Evolutionary conservation across 2,797 vertebrate genomes (phyloP).

Genomic region (Mionectes olivaceus): DNA sequence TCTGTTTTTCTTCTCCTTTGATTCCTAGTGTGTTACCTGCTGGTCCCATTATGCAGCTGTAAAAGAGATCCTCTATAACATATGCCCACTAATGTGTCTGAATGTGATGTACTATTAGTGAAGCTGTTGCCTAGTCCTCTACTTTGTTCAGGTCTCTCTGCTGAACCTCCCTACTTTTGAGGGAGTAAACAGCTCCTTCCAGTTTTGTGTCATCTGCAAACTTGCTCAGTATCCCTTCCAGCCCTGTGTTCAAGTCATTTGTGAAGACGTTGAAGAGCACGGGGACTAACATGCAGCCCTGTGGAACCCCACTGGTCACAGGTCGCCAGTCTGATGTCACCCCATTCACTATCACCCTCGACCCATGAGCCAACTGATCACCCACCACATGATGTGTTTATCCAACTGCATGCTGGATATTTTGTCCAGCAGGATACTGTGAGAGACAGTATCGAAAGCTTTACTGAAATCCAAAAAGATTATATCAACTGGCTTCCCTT

Average conservation of each 20-base stretch:
- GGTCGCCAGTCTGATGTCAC: background rate
- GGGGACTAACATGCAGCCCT: background rate
- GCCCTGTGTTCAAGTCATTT: background rate
- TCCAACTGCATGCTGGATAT: too few species aligned
- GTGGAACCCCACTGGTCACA: background rate
- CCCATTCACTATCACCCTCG: background rate
- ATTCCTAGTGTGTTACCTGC: background rate
- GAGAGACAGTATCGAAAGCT: background rate
- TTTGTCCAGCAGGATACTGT: background rate
- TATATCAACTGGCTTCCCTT: background rate
- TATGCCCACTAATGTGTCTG: background rate
- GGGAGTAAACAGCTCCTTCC: background rate
- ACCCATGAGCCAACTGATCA: too few species aligned
- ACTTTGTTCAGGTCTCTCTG: background rate
- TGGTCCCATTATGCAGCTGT: background rate
- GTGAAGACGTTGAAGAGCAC: background rate
- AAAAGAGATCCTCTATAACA: background rate
- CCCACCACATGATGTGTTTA: too few species aligned
- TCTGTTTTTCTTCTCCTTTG: background rate
- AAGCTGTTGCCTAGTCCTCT: background rate
- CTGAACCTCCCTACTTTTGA: too few species aligned
- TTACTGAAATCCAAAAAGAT: background rate
- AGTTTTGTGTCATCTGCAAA: background rate
- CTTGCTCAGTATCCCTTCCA: background rate
- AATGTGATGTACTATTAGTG: background rate